These are phyloP conservation scores for Tenthredo scrophulariae DNA, from an alignment of 2,888 invertebrate genomes.

Conservation along the genomic window DNA sequence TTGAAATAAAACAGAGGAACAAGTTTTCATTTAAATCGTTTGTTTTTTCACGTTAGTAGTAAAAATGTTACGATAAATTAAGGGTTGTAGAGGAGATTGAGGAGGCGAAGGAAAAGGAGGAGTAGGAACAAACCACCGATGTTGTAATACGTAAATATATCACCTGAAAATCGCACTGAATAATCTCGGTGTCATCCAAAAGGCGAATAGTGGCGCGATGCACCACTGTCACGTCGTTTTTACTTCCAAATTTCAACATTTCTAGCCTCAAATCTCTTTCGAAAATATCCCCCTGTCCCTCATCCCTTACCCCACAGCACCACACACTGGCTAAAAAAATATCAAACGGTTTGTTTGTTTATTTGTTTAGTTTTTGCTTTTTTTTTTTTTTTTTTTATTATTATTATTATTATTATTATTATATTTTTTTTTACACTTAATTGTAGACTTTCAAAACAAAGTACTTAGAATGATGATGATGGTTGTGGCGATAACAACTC, in stretches of 20 bases:
- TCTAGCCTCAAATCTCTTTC: slow-evolving; percentile 76
- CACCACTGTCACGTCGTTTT: slow-evolving; percentile 79
- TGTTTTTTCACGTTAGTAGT: not conserved
- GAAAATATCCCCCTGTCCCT: slow-evolving; percentile 74
- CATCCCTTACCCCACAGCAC: slow-evolving; percentile 75
- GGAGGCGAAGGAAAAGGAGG: not conserved
- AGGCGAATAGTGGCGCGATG: slow-evolving; percentile 87
- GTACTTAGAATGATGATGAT: not conserved
- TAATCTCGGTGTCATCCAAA: slow-evolving; percentile 93
- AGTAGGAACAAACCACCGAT: not conserved
- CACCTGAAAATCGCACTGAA: slow-evolving; percentile 96
- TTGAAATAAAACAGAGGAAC: not conserved
- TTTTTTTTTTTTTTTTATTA: not conserved
- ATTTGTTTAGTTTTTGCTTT: not conserved
- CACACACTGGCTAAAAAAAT: slow-evolving; percentile 70
- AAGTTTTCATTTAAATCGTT: not conserved
- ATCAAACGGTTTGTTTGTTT: slow-evolving; percentile 14
- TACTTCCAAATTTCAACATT: slow-evolving; percentile 80
- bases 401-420: not conserved
- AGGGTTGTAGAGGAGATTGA: not conserved
- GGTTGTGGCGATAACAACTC: not conserved
- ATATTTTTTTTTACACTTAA: not conserved
- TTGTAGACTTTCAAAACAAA: not conserved
- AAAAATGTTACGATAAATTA: not conserved
- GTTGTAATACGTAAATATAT: slow-evolving; percentile 60